Evolutionary conservation across 2,113 vertebrate genomes (phyloP).

Genomic region (Acanthisitta chloris): DNA sequence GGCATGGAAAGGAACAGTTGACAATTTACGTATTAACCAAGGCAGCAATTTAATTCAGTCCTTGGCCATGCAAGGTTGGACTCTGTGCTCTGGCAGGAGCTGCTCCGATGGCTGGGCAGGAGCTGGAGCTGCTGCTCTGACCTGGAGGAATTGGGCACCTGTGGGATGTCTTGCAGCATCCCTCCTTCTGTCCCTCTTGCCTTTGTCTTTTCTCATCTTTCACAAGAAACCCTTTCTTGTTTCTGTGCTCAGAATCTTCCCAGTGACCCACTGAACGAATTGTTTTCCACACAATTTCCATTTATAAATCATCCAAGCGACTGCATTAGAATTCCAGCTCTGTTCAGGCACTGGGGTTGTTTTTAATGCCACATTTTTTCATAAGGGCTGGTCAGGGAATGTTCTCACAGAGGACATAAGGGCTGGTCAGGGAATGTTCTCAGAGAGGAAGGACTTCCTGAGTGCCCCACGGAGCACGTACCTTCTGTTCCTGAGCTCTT

Average conservation of each 20-base stretch:
- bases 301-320: background rate
- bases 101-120: background rate
- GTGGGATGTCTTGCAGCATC: background rate
- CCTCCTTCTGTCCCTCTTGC: background rate
- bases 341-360: background rate
- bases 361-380: background rate
- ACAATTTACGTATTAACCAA: background rate
- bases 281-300: constrained; percentile 17
- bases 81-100: background rate
- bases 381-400: accelerated
- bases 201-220: constrained; percentile 12
- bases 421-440: background rate
- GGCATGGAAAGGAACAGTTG: constrained; percentile 9
- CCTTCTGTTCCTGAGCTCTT: background rate
- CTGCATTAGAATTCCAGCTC: background rate
- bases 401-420: accelerated
- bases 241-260: background rate
- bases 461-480: accelerated
- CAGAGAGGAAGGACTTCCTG: accelerated
- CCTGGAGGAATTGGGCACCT: background rate
- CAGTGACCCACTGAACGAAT: background rate
- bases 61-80: background rate
- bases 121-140: background rate
- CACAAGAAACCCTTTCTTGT: background rate
- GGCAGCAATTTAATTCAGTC: background rate